phyloP scores from a whole-genome alignment of 2,797 vertebrate species.

The Hoplostethus atlanticus region DNA sequence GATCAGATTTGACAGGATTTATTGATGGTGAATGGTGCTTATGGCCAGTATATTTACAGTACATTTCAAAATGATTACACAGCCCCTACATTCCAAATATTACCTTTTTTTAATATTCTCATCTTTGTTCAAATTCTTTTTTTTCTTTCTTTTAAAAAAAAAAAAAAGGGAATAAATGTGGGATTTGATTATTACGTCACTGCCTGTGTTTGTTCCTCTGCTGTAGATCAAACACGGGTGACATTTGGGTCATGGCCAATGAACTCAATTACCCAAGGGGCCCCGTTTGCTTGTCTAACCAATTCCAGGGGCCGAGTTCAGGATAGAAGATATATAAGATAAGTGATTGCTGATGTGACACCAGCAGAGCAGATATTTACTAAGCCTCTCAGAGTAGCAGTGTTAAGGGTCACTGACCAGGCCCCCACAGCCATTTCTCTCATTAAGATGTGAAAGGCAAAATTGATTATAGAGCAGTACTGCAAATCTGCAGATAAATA shows the following conservation, averaged over 20 bases:
- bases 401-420: background rate
- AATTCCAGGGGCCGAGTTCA: slow-evolving; percentile 30
- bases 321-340: slow-evolving; percentile 8
- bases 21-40: too few species aligned
- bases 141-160: too few species aligned
- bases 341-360: slow-evolving; percentile 13
- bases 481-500: background rate
- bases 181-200: background rate
- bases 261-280: slow-evolving; percentile 64
- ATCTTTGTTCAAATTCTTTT: background rate
- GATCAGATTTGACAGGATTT: background rate
- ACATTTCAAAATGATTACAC: background rate
- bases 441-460: background rate
- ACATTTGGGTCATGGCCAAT: slow-evolving; percentile 37
- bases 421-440: background rate
- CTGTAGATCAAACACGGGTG: slow-evolving; percentile 34
- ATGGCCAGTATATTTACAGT: too few species aligned
- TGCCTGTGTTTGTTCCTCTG: background rate
- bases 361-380: slow-evolving; percentile 2
- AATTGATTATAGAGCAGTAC: background rate
- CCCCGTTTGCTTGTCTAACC: background rate
- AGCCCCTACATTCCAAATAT: too few species aligned
- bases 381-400: background rate
- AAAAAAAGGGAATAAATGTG: slow-evolving; percentile 3
- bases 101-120: background rate